These are phyloP conservation scores for Drosophila persimilis DNA, from an alignment of 1,140 invertebrate genomes.

Conservation along the genomic window DNA sequence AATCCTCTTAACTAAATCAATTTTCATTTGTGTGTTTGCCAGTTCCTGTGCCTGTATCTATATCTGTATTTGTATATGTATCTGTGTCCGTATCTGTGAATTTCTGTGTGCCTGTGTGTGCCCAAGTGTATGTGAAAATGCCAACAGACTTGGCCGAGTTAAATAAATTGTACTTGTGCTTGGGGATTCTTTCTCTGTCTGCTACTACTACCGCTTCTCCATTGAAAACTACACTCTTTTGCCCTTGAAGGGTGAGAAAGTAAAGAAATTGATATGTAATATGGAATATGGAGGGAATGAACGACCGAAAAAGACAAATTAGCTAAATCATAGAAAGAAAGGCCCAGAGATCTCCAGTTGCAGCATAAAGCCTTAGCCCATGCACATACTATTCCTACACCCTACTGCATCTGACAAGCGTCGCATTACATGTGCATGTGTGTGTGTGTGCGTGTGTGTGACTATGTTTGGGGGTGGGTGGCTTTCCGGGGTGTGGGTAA, in stretches of 20 bases:
- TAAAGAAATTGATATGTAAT: too few relatives aligned
- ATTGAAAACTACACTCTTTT: not conserved
- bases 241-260: too few relatives aligned
- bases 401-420: constrained; percentile 49
- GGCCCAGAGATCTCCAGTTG: too few relatives aligned
- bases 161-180: constrained; percentile 59
- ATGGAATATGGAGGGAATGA: too few relatives aligned
- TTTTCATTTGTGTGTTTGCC: constrained; percentile 74
- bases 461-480: constrained; percentile 2
- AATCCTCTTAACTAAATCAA: constrained; percentile 81
- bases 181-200: constrained; percentile 27
- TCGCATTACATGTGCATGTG: not conserved
- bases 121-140: constrained; percentile 24
- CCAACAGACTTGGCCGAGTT: constrained; percentile 47
- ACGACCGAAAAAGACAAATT: too few relatives aligned
- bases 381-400: constrained; percentile 23
- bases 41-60: constrained; percentile 18
- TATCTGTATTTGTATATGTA: constrained; percentile 10
- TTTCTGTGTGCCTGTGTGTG: constrained; percentile 1
- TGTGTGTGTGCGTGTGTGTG: constrained; percentile 6
- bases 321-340: too few relatives aligned
- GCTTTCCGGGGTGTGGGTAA: constrained; percentile 2
- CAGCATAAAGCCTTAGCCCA: too few relatives aligned
- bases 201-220: not conserved
- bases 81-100: constrained; percentile 1